A percentile compares a stretch with the other conserved stretches of the same genome.
Conservation (phyloP, 2,888 invertebrate species). For the Phalera bucephala region DNA sequence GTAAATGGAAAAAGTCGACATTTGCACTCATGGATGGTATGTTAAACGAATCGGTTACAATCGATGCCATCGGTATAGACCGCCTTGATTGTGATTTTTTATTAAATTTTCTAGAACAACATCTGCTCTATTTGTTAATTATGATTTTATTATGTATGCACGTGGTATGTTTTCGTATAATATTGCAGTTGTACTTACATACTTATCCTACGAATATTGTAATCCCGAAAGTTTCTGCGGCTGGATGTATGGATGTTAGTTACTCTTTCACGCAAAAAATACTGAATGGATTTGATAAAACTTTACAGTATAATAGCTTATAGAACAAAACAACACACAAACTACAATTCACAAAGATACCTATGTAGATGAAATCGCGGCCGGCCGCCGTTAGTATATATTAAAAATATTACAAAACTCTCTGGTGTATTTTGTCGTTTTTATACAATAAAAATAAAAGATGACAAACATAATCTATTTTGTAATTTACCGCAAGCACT, state of each 20-base stretch:
- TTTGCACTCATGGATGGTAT: constrained; percentile 64
- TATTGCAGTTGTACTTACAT: background rate
- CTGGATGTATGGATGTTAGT: too few species aligned
- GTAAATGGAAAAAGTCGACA: constrained; percentile 59
- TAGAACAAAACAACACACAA: too few species aligned
- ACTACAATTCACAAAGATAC: too few species aligned
- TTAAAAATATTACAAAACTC: too few species aligned
- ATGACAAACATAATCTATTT: background rate
- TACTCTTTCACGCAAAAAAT: too few species aligned
- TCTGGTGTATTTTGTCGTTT: too few species aligned
- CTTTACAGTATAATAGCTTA: too few species aligned
- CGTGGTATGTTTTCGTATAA: background rate
- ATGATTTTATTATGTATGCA: constrained; percentile 16
- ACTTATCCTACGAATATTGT: background rate
- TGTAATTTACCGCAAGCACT: constrained; percentile 45
- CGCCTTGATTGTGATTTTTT: constrained; percentile 41
- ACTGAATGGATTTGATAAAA: too few species aligned
- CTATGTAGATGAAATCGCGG: too few species aligned
- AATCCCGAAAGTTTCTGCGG: background rate
- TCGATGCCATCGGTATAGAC: constrained; percentile 43
- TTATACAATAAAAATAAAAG: too few species aligned
- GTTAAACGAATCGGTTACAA: constrained; percentile 61
- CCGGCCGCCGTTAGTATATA: too few species aligned
- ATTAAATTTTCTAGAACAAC: constrained; percentile 30
- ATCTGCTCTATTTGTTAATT: constrained; percentile 21